These are phyloP conservation scores for Chrysocyon brachyurus DNA, from an alignment of 2,797 vertebrate genomes.

Conservation along the genomic window DNA sequence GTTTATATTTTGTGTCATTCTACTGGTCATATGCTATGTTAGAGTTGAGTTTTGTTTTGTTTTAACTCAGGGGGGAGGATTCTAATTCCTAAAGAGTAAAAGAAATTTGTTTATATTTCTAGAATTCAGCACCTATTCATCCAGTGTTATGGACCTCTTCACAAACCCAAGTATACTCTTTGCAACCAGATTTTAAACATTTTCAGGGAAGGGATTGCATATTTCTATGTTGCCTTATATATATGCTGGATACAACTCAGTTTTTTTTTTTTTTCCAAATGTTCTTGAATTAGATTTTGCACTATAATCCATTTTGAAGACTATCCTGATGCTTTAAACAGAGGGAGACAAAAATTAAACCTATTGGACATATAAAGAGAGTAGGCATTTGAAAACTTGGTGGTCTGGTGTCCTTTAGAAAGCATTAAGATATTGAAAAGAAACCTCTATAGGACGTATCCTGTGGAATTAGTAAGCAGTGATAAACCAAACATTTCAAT, in stretches of 20 bases:
- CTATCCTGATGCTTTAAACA: neutral
- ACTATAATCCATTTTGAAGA: neutral
- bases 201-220: neutral
- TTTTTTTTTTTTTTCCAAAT: slow-evolving; percentile 16
- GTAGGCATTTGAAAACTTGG: neutral
- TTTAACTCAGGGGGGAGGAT: neutral
- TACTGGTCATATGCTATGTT: neutral
- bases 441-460: neutral
- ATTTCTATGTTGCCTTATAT: neutral
- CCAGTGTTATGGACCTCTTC: neutral
- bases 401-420: neutral
- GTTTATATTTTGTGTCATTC: slow-evolving; percentile 23
- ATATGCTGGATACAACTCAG: neutral
- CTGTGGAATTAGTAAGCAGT: neutral
- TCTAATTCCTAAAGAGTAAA: neutral
- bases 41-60: neutral
- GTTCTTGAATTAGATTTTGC: neutral
- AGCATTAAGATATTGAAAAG: neutral
- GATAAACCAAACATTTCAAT: neutral
- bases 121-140: neutral
- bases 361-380: neutral
- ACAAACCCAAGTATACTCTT: neutral
- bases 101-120: slow-evolving; percentile 11
- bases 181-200: neutral
- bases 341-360: neutral